These are phyloP conservation scores for Clupea harengus DNA, from an alignment of 2,113 vertebrate species.

Conservation along the genomic window DNA sequence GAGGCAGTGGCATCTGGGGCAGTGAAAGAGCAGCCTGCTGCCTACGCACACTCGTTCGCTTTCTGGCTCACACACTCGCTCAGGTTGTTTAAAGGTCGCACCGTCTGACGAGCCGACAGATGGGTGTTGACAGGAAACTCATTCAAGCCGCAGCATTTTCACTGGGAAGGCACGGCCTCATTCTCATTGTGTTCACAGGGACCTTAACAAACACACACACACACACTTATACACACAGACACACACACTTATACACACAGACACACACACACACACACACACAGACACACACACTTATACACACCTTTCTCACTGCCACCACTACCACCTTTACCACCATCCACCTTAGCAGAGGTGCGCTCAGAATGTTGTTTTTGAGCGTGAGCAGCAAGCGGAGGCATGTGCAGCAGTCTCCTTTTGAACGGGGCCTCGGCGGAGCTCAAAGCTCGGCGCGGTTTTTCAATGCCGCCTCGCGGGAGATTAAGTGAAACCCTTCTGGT, in stretches of 20 bases:
- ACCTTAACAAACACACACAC: slow-evolving; percentile 44
- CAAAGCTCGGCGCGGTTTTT: slow-evolving; percentile 49
- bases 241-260: no score
- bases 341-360: slow-evolving; percentile 29
- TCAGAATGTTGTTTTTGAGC: slow-evolving; percentile 69
- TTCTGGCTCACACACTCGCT: neutral
- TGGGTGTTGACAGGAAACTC: slow-evolving; percentile 17
- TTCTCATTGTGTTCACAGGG: slow-evolving; percentile 61
- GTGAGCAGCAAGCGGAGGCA: slow-evolving; percentile 69
- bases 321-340: neutral
- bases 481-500: slow-evolving; percentile 72
- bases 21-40: neutral
- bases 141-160: neutral
- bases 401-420: slow-evolving; percentile 61
- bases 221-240: neutral
- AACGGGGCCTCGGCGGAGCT: slow-evolving; percentile 59
- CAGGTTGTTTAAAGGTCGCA: slow-evolving; percentile 13
- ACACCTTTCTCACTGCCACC: neutral
- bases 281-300: neutral
- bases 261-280: neutral
- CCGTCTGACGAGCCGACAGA: neutral
- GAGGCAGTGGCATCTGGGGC: neutral
- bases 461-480: slow-evolving; percentile 64
- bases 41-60: neutral
- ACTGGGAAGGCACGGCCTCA: slow-evolving; percentile 46